Base-by-base conservation (phyloP, 1,140 invertebrate genomes). In the Ladona fulva region DNA sequence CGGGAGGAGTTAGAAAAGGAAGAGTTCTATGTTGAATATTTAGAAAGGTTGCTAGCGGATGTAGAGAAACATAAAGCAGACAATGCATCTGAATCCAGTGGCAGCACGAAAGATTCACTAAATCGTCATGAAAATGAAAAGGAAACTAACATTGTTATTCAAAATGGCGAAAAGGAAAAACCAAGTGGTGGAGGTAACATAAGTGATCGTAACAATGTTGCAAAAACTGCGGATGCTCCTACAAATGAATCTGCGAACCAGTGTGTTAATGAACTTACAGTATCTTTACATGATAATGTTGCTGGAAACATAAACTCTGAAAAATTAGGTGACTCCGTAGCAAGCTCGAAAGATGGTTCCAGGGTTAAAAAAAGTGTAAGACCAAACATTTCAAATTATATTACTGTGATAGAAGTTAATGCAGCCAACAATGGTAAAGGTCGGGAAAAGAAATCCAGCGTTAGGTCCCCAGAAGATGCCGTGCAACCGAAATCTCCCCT, bases 401-500 rank as follows among this genome's bases (percentile, higher is more conserved):
- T 95, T 79, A 95, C 94, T 78, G 94, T 95, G 75, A 95, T 95
- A 80, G 92, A 95, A 89, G 93, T 95, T 1, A 94, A 93, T 76
- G 88, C 87, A 14, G 80, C 80, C 44, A 77, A 81, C 25, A 82
- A 81, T 59, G 78, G 80, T 19, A 78, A 79, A 44, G 25, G 22
- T 74, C 76, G 42, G 5, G 24, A 24, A 8, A 77, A 76, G 29
- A 76, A 76, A 74, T 37, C 29, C 29, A 37, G 29, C 29, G 29
- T 37, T 37, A 37, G 29, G 8, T 5, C 29, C 29, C 76, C 76
- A 29, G 42, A 22, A 22, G 24, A 25, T 42, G 80, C 74, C 16
- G 76, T 66, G 42, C n/a, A 82, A 80, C 12, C 78, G 82, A 66
- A 66, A 22, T 66, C 52, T 66, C 52, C 8, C 16, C 78, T 42